Evolutionary conservation across 30 jellyfish, hydroid and myxozoan genomes (phyloP).

Genomic region (Mastigias papua): DNA sequence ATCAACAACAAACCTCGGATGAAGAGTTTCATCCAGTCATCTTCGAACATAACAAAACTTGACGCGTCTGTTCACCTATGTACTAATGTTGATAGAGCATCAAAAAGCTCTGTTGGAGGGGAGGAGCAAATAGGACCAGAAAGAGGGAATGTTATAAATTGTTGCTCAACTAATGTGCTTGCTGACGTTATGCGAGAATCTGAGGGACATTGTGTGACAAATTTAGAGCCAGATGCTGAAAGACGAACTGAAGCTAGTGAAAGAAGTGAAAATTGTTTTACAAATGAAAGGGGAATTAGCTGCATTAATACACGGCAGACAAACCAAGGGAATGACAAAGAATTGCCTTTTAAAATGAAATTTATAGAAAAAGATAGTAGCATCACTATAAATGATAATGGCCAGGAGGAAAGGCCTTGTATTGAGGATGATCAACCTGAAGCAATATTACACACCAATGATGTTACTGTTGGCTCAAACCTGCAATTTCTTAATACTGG

Average conservation of each 20-base stretch:
- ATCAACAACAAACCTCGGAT: not conserved
- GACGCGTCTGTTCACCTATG: not conserved
- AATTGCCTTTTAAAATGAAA: not conserved
- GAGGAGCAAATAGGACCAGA: not conserved
- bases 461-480: slow-evolving; percentile 32
- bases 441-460: not conserved
- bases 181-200: not conserved
- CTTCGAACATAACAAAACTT: not conserved
- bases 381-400: not conserved
- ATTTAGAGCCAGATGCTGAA: not conserved
- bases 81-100: not conserved
- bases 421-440: not conserved
- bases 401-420: not conserved
- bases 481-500: slow-evolving; percentile 60
- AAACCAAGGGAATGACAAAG: not conserved
- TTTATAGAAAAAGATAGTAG: slow-evolving; percentile 2
- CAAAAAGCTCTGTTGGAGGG: not conserved
- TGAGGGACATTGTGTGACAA: not conserved
- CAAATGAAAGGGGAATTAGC: not conserved
- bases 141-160: not conserved
- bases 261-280: not conserved
- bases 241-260: not conserved
- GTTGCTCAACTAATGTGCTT: not conserved
- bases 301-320: not conserved
- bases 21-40: not conserved